Evolutionary conservation across 2,888 invertebrate genomes (phyloP).

Genomic region (Candidula unifasciata): DNA sequence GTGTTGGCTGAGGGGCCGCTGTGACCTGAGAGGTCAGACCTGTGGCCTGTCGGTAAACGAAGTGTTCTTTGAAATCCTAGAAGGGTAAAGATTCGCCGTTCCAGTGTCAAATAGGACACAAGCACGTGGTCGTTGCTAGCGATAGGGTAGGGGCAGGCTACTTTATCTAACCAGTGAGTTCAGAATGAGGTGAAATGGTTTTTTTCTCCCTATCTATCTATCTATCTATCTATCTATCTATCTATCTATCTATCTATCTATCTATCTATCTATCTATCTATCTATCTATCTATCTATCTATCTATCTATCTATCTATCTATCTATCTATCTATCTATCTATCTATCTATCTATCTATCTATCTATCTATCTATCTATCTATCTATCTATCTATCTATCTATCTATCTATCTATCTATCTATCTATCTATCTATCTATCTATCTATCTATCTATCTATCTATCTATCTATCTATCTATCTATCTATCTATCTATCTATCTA

Average conservation of each 20-base stretch:
- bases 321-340: constrained; percentile 8
- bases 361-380: background rate
- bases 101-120: background rate
- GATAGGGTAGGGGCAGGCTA: background rate
- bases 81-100: background rate
- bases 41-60: constrained; percentile 42
- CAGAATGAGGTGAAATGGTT: background rate
- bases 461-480: constrained; percentile 8
- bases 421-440: constrained; percentile 8
- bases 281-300: constrained; percentile 4
- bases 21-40: constrained; percentile 39
- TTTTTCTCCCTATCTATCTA: background rate
- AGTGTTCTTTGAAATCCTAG: constrained; percentile 41
- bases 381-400: background rate
- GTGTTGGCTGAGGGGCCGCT: constrained; percentile 37
- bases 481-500: constrained; percentile 8
- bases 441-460: constrained; percentile 8
- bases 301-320: background rate
- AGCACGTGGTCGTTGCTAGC: background rate
- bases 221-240: background rate
- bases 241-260: background rate
- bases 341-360: background rate
- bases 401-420: constrained; percentile 5
- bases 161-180: background rate
- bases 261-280: constrained; percentile 4